Percentiles rank a stretch among this genome's conserved stretches.
Evolutionary conservation across 2,797 vertebrate genomes (phyloP).

Genomic region (Rhinoraja longicauda): DNA sequence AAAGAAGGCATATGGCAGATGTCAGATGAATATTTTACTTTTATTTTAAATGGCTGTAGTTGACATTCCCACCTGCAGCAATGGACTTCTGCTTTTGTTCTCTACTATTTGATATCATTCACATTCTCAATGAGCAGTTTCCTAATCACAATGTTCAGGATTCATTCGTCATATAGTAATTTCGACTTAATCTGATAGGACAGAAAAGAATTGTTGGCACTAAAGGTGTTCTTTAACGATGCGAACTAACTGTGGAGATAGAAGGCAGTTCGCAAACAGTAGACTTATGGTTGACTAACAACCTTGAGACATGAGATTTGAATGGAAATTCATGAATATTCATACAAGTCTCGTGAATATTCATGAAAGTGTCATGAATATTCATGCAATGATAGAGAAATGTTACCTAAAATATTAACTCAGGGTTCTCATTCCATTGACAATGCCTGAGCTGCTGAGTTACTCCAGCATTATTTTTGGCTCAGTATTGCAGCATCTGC

Average conservation of each 20-base stretch:
- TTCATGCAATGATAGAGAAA: too few species aligned
- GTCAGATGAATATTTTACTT: conserved; percentile 21
- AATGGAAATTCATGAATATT: neutral
- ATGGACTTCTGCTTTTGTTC: neutral
- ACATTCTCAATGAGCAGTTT: neutral
- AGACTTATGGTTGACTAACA: neutral
- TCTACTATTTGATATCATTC: neutral
- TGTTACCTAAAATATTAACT: too few species aligned
- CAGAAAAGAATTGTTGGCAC: neutral
- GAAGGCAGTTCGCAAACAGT: neutral
- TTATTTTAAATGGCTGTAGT: too few species aligned
- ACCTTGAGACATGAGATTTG: neutral
- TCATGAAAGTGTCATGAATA: neutral
- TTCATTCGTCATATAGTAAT: neutral
- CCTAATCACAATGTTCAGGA: neutral
- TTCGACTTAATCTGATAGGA: conserved; percentile 20
- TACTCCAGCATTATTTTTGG: too few species aligned
- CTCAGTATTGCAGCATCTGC: too few species aligned
- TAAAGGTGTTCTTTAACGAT: neutral
- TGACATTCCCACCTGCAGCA: neutral
- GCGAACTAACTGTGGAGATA: neutral
- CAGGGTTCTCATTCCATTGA: too few species aligned
- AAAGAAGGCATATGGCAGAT: neutral
- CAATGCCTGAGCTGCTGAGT: too few species aligned
- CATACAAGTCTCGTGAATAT: neutral